phyloP scores from a whole-genome alignment of 2,113 vertebrate species.

The Okapia johnstoni region DNA sequence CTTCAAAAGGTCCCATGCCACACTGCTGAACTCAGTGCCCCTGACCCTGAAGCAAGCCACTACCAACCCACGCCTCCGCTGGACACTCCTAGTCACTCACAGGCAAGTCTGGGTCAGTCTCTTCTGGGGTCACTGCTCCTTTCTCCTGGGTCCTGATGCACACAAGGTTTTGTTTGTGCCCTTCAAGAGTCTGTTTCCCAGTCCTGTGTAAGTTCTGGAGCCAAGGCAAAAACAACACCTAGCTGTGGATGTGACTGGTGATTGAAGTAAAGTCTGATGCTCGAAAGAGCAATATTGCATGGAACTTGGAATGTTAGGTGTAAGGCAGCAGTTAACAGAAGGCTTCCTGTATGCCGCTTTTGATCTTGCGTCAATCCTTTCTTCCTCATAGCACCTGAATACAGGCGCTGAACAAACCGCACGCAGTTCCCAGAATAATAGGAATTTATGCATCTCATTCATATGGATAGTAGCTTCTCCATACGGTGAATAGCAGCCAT shows the following conservation, averaged over 20 bases:
- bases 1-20: background rate
- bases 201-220: background rate
- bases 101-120: background rate
- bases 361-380: too few relatives aligned
- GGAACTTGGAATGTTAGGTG: background rate
- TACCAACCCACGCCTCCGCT: background rate
- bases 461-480: too few relatives aligned
- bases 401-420: too few relatives aligned
- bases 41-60: background rate
- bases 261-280: background rate
- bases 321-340: too few relatives aligned
- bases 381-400: too few relatives aligned
- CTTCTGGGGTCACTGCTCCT: background rate
- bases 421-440: too few relatives aligned
- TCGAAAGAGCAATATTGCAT: background rate
- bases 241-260: background rate
- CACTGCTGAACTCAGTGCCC: background rate
- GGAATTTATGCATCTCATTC: too few relatives aligned
- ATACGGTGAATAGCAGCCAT: too few relatives aligned
- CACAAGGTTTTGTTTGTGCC: background rate
- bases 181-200: background rate
- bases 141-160: fast-evolving
- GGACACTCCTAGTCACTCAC: background rate
- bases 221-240: background rate
- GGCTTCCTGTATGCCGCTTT: too few relatives aligned